Base-by-base conservation (phyloP, 2,888 invertebrate genomes). In the Melinaea menophilus region DNA sequence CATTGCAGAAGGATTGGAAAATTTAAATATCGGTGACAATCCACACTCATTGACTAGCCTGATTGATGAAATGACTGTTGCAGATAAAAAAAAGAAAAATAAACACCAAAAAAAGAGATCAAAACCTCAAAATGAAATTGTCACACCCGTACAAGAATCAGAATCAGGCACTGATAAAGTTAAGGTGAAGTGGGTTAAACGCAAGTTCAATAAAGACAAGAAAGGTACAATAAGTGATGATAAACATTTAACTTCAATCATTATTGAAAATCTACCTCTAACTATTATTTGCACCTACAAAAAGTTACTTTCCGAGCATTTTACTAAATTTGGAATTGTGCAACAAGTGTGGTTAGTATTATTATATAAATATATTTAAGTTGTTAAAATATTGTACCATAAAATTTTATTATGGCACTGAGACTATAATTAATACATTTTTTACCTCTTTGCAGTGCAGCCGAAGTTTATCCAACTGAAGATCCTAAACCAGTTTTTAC, bases 51-150 rank as follows among this genome's bases (percentile, higher is more conserved):
- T 89, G 12, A 79, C 82, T 33, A 80, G 81, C 65, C 67, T 90
- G 31, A 73, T 90, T 7, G 87, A 88, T 60, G 86, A 86, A 73
- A 88, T 90, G 88, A 75, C 77, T 2, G 87, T 89, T n/a, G 80
- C 79, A 48, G 86, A 86, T 58, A 88, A 84, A 68, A 85, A 84
- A 62, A 76, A 75, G 51, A 85, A 83, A 68, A 83, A 79, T 63
- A 71, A 79, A 65, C 75, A 78, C 11, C 81, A 77, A 60, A 70
- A 55, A 37, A 59, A 67, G 46, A 67, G 64, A 7, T 68, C 62
- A 31, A 58, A 33, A 5, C 69, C 4, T 4, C 31, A 56, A 45
- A 56, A 61, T 48, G 47, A n/a, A 9, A 51, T 5, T n/a, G 68
- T 65, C 54, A 75, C 72, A 34, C 70, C 68, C 31, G 5, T 31